Evolutionary conservation across 2,888 invertebrate species (phyloP).

Genomic region (Sicus ferrugineus): DNA sequence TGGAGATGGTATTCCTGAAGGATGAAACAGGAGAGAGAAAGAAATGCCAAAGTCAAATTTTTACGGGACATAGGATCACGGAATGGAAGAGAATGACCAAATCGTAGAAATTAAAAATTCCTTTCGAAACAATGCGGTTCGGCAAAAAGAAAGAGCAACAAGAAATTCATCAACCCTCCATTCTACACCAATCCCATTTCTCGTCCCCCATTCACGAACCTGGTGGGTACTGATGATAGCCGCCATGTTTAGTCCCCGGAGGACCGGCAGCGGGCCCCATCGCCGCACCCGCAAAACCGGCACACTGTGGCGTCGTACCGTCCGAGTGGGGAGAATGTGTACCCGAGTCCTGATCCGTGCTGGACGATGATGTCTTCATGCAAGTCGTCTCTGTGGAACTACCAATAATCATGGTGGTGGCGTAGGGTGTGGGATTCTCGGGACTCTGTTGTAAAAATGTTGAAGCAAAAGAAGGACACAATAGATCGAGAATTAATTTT

Average conservation of each 20-base stretch:
- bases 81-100: slow-evolving; percentile 9
- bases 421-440: slow-evolving; percentile 76
- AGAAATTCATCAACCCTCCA: neutral
- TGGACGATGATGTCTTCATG: slow-evolving; percentile 62
- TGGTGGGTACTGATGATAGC: slow-evolving; percentile 63
- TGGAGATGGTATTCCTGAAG: neutral
- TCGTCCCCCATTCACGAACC: slow-evolving; percentile 45
- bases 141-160: slow-evolving; percentile 8
- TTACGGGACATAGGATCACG: neutral
- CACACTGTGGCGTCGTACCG: slow-evolving; percentile 53
- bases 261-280: slow-evolving; percentile 39
- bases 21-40: slow-evolving; percentile 11
- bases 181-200: too few species aligned
- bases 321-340: slow-evolving; percentile 64
- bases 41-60: slow-evolving; percentile 10
- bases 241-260: slow-evolving; percentile 53
- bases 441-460: slow-evolving; percentile 62
- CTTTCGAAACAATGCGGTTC: neutral
- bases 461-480: slow-evolving; percentile 7
- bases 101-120: slow-evolving; percentile 4
- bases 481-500: slow-evolving; percentile 27
- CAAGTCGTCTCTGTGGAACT: slow-evolving; percentile 63
- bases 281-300: slow-evolving; percentile 37
- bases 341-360: slow-evolving; percentile 64
- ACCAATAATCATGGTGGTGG: slow-evolving; percentile 75